Conservation (phyloP, 1,140 invertebrate species). For the Nymphalis io region DNA sequence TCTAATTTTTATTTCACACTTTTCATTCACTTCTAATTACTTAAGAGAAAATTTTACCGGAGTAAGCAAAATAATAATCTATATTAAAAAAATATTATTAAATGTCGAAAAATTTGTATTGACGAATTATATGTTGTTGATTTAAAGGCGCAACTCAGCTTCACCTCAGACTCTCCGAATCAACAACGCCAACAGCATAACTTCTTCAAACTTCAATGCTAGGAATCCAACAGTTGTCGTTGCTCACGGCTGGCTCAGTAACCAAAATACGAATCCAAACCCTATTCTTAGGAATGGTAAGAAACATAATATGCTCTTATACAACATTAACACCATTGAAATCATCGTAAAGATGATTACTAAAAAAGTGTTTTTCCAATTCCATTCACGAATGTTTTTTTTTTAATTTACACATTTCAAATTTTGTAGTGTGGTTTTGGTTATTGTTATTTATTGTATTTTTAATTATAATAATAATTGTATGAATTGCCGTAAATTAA, state of each 20-base stretch:
- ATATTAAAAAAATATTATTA: neutral
- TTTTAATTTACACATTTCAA: no score
- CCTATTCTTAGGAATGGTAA: slow-evolving; percentile 51
- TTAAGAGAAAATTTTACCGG: no score
- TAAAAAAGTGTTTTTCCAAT: neutral
- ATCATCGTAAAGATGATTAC: neutral
- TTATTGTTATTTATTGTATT: no score
- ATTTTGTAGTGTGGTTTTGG: no score
- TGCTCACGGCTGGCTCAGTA: slow-evolving; percentile 60
- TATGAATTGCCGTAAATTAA: no score
- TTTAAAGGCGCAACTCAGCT: slow-evolving; percentile 48
- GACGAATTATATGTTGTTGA: neutral
- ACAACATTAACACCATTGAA: neutral
- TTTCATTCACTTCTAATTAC: no score
- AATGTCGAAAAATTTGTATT: neutral
- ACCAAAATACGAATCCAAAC: slow-evolving; percentile 50
- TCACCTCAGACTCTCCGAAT: slow-evolving; percentile 43
- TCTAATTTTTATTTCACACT: no score
- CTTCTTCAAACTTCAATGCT: slow-evolving; percentile 52
- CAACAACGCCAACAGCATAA: slow-evolving; percentile 51
- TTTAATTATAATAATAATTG: no score
- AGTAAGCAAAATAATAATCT: no score
- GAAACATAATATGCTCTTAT: neutral
- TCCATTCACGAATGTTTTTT: no score
- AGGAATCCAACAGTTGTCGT: slow-evolving; percentile 46